Evolutionary conservation across 1,140 invertebrate genomes (phyloP).

Genomic region (Pseudomyrmex concolor): DNA sequence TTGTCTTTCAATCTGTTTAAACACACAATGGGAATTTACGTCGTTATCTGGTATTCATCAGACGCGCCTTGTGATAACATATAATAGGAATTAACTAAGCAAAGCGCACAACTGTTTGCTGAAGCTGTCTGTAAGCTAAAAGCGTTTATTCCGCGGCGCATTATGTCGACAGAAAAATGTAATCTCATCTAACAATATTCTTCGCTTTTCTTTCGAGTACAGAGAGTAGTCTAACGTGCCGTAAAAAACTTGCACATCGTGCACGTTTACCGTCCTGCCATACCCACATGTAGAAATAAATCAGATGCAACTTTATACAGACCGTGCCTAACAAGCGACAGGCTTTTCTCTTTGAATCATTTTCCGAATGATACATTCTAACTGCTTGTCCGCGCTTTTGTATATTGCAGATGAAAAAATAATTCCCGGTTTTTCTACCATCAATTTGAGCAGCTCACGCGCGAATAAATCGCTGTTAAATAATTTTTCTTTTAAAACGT

Average conservation of each 20-base stretch:
- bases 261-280: conserved; percentile 41
- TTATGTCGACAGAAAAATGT: conserved; percentile 26
- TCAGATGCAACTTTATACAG: conserved; percentile 34
- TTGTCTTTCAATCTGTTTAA: neutral
- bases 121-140: conserved; percentile 5
- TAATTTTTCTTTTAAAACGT: neutral
- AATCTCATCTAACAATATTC: conserved; percentile 47
- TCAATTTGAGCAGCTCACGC: neutral
- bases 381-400: neutral
- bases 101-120: neutral
- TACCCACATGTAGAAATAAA: conserved; percentile 29
- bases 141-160: conserved; percentile 16
- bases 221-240: conserved; percentile 12
- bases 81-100: conserved; percentile 12
- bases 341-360: conserved; percentile 8
- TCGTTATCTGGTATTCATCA: neutral
- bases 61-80: neutral
- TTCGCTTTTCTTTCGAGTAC: conserved; percentile 39
- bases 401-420: neutral
- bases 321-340: conserved; percentile 22
- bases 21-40: neutral
- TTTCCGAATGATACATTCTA: neutral
- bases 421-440: neutral
- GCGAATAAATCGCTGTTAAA: neutral
- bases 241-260: conserved; percentile 43